Evolutionary conservation across 1,140 invertebrate genomes (phyloP).

Genomic region (Adelges cooleyi): DNA sequence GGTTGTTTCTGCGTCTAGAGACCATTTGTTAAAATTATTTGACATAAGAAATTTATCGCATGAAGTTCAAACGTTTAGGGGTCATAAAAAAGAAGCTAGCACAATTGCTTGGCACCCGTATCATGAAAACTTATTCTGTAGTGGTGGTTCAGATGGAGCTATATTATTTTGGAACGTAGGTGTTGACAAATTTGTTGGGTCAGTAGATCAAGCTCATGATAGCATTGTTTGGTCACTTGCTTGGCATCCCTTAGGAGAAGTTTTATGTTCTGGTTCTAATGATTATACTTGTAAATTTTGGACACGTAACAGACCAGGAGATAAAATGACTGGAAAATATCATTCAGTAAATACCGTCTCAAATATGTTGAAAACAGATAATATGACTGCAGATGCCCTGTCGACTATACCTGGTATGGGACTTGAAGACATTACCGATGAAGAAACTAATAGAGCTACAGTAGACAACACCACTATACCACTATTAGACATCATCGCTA

Average conservation of each 20-base stretch:
- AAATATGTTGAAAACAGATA: conserved; percentile 43
- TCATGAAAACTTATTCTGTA: conserved; percentile 91
- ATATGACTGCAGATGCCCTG: conserved; percentile 46
- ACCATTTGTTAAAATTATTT: conserved; percentile 96
- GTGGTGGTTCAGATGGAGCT: conserved; percentile 92
- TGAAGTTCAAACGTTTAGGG: conserved; percentile 92
- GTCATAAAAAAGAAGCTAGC: conserved; percentile 97
- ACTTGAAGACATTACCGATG: conserved; percentile 75
- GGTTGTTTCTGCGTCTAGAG: conserved; percentile 95
- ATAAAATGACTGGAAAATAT: conserved; percentile 94
- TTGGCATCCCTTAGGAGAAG: conserved; percentile 99
- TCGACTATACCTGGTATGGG: conserved; percentile 87
- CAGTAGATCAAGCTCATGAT: conserved; percentile 96
- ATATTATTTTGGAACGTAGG: conserved; percentile 98
- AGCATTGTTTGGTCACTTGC: conserved; percentile 97
- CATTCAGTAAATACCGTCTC: conserved; percentile 82
- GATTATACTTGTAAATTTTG: conserved; percentile 98
- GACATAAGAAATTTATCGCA: conserved; percentile 88
- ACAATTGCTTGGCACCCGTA: conserved; percentile 96
- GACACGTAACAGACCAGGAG: conserved; percentile 96
- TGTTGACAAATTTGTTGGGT: conserved; percentile 88
- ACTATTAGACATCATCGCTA: conserved; percentile 70
- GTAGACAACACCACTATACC: conserved; percentile 55
- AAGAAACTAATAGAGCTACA: conserved; percentile 38
- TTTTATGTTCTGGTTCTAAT: conserved; percentile 94